Evolutionary conservation across 92 coral and sea anemone species (phyloP).

Genomic region (Scolanthus callimorphus): DNA sequence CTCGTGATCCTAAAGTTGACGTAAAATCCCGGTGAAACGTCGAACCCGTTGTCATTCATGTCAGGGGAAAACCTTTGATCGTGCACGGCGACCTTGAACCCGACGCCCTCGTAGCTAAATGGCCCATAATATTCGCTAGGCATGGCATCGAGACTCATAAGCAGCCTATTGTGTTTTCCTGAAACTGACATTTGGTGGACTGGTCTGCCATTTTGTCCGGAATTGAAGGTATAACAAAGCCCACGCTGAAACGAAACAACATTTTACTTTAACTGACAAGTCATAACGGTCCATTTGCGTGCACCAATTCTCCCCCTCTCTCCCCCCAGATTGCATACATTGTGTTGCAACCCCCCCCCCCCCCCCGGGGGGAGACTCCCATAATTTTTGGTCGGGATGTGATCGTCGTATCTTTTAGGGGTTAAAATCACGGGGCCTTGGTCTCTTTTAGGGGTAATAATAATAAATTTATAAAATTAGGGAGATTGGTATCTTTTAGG

Average conservation of each 20-base stretch:
- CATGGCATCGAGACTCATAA: slow-evolving; percentile 7
- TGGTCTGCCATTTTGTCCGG: background rate
- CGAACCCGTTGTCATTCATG: background rate
- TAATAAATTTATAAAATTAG: too few species aligned
- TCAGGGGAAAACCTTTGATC: background rate
- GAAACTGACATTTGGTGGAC: background rate
- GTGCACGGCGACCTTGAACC: slow-evolving; percentile 21
- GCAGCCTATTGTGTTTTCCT: slow-evolving; percentile 1
- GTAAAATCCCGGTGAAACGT: slow-evolving; percentile 18
- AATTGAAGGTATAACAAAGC: slow-evolving; percentile 15
- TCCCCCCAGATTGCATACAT: background rate
- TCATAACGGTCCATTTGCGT: too few species aligned
- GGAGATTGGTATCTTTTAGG: too few species aligned
- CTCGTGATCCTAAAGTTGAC: slow-evolving; percentile 10
- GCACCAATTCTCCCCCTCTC: background rate
- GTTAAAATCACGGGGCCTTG: too few species aligned
- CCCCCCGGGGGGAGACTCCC: too few species aligned
- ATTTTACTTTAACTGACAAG: too few species aligned
- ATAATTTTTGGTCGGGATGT: too few species aligned
- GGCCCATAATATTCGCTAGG: slow-evolving; percentile 32
- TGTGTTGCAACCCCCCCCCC: too few species aligned
- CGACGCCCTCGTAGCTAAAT: slow-evolving; percentile 13
- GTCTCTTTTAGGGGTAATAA: too few species aligned
- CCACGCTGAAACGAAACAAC: slow-evolving; percentile 16
- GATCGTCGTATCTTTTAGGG: too few species aligned